Percentiles rank a stretch among this genome's conserved stretches.
Evolutionary conservation across 2,113 vertebrate species (phyloP).

Genomic region (Rhombomys opimus): DNA sequence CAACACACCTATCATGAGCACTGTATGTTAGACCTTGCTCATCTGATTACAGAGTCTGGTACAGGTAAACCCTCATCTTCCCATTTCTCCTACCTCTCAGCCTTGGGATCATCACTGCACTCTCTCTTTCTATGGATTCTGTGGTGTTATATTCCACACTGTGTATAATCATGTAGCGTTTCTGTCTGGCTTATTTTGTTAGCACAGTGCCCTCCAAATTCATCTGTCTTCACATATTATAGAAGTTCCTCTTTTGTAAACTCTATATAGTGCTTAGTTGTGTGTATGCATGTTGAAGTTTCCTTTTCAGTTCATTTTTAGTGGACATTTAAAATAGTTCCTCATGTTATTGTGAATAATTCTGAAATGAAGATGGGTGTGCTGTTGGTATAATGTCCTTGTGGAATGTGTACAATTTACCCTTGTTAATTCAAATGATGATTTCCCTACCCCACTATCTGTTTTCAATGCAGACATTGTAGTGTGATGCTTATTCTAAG

Average conservation of each 20-base stretch:
- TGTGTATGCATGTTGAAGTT: neutral
- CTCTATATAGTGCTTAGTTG: neutral
- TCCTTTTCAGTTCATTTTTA: neutral
- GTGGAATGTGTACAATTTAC: too few species aligned
- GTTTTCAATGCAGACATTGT: too few species aligned
- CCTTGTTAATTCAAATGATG: too few species aligned
- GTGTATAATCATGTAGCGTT: neutral
- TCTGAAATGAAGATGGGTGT: neutral
- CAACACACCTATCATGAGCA: neutral
- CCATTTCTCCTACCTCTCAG: neutral
- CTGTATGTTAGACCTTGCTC: neutral
- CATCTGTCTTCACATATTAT: neutral
- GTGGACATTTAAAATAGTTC: neutral
- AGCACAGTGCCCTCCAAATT: neutral
- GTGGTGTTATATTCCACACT: neutral
- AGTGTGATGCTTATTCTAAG: too few species aligned
- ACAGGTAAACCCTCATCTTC: neutral
- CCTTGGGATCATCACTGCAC: neutral
- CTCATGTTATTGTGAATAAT: neutral
- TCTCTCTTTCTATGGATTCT: neutral
- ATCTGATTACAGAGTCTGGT: neutral
- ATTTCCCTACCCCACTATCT: too few species aligned
- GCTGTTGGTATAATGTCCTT: too few species aligned
- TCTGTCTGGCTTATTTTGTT: neutral
- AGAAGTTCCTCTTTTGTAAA: neutral